These are phyloP conservation scores for Rafetus swinhoei DNA, from an alignment of 2,113 vertebrate genomes.

Conservation along the genomic window DNA sequence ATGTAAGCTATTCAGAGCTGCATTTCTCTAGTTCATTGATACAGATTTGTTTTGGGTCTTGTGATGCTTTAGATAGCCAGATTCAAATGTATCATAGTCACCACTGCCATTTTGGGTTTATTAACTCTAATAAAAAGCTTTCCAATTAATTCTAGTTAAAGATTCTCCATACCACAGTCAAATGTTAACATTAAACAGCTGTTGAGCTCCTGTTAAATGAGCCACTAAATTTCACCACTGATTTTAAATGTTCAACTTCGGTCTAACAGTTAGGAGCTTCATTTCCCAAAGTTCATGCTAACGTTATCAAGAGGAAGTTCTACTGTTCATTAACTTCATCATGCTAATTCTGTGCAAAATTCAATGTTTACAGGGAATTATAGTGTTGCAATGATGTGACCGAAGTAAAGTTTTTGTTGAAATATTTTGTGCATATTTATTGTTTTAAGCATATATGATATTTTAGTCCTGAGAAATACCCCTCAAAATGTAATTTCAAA, in stretches of 20 bases:
- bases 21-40: neutral
- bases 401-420: neutral
- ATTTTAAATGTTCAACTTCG: neutral
- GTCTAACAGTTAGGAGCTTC: neutral
- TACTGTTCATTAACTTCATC: neutral
- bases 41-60: neutral
- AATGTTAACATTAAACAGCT: neutral
- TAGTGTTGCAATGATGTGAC: neutral
- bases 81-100: neutral
- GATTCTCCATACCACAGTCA: neutral
- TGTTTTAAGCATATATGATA: neutral
- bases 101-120: slow-evolving; percentile 45
- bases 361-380: neutral
- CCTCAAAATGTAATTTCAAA: neutral
- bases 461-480: fast-evolving
- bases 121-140: too few relatives aligned
- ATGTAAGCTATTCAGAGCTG: neutral
- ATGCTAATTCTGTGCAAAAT: slow-evolving; percentile 12
- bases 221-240: neutral
- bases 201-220: neutral
- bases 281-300: neutral
- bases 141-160: neutral
- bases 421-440: neutral
- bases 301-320: neutral
- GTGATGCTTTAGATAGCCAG: too few relatives aligned